Conservation (phyloP, 2,888 invertebrate species). For the Dicycla oo region DNA sequence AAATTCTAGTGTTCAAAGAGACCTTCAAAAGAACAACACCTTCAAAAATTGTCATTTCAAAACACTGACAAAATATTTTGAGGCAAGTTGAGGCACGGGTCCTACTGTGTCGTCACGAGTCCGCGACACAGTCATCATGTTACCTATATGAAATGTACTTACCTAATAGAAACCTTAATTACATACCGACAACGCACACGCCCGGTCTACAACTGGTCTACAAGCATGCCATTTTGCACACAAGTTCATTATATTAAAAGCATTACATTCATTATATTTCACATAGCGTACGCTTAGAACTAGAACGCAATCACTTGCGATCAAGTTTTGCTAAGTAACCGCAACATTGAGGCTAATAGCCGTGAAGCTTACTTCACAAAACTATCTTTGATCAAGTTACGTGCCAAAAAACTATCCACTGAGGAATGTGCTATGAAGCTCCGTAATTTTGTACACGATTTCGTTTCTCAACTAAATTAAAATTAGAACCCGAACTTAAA, state of each 20-base stretch:
- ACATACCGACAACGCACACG: no score
- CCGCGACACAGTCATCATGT: not conserved
- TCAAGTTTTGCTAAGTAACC: constrained; percentile 8
- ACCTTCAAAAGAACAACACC: not conserved
- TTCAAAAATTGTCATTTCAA: not conserved
- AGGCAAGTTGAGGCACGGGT: not conserved
- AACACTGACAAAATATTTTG: not conserved
- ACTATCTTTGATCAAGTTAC: constrained; percentile 1
- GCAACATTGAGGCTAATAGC: constrained; percentile 1
- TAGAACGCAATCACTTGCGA: not conserved
- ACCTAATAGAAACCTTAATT: no score
- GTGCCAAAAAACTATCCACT: not conserved
- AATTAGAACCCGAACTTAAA: not conserved
- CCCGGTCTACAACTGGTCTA: no score
- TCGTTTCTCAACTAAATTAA: not conserved
- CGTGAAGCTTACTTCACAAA: not conserved
- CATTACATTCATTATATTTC: no score
- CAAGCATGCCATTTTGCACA: no score
- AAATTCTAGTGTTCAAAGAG: not conserved
- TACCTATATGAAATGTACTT: no score
- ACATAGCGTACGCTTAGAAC: no score
- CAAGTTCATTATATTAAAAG: no score
- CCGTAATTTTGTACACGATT: not conserved
- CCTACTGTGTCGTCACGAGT: not conserved
- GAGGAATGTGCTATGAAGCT: not conserved